phyloP scores from a whole-genome alignment of 2,888 invertebrate species.

The Ernsta delagoae region DNA sequence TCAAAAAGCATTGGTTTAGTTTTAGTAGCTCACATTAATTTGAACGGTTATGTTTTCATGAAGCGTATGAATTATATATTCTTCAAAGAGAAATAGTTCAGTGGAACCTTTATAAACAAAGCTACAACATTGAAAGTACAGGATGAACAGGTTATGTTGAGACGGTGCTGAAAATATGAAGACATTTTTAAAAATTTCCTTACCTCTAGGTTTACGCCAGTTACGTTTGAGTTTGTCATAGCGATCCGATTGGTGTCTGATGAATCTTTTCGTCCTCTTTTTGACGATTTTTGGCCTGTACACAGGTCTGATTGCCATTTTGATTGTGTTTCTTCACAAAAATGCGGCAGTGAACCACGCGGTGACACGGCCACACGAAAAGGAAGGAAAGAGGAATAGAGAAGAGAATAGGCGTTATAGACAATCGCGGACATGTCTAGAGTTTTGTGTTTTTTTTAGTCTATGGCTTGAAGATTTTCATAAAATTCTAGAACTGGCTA shows the following conservation, averaged over 20 bases:
- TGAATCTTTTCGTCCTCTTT: constrained; percentile 99
- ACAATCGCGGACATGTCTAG: constrained; percentile 70
- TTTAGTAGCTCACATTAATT: too few species aligned
- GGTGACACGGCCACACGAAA: constrained; percentile 84
- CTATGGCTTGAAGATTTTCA: too few species aligned
- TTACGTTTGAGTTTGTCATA: constrained; percentile 98
- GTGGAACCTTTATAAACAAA: too few species aligned
- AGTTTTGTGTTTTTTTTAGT: constrained; percentile 41
- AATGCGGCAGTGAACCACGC: constrained; percentile 81
- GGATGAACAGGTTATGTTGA: constrained; percentile 19
- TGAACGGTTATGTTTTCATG: too few species aligned
- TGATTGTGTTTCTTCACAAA: constrained; percentile 74
- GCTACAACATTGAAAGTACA: neutral
- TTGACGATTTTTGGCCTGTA: constrained; percentile 96
- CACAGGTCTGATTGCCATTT: constrained; percentile 95
- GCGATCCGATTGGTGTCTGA: constrained; percentile 99
- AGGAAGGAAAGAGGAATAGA: constrained; percentile 61
- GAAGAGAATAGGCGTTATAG: constrained; percentile 53
- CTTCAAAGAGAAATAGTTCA: too few species aligned
- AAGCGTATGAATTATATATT: too few species aligned
- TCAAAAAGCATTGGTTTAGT: too few species aligned
- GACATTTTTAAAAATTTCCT: constrained; percentile 39
- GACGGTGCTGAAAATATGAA: neutral
- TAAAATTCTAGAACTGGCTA: too few species aligned
- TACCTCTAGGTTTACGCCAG: constrained; percentile 99